Conservation (phyloP, 1,140 invertebrate species). For the Ylistrum balloti region DNA sequence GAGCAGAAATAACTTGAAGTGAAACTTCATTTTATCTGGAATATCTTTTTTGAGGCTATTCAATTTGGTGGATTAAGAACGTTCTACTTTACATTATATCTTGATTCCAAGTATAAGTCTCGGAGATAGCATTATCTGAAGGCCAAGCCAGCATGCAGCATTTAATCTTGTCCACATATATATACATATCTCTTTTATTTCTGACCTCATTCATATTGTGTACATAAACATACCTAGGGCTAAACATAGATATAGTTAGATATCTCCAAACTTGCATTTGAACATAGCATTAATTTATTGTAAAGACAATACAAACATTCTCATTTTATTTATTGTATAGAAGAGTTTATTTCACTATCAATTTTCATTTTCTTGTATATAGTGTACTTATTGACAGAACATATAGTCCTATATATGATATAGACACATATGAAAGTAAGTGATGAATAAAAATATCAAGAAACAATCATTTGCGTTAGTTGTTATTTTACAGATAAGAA, state of each 20-base stretch:
- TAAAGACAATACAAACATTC: slow-evolving; percentile 31
- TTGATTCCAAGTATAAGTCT: neutral
- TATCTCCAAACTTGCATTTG: neutral
- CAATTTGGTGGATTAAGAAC: too few species aligned
- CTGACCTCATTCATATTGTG: slow-evolving; percentile 6
- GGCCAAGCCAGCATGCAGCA: slow-evolving; percentile 29
- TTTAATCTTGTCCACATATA: neutral
- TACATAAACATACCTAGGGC: neutral
- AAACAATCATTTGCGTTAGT: neutral
- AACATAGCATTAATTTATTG: slow-evolving; percentile 36
- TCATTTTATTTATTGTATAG: slow-evolving; percentile 30
- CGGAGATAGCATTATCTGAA: slow-evolving; percentile 16
- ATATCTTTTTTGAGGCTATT: too few species aligned
- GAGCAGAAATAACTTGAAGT: too few species aligned
- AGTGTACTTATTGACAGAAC: neutral
- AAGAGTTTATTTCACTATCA: neutral
- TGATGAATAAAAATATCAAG: slow-evolving; percentile 1
- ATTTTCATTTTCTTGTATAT: slow-evolving; percentile 36
- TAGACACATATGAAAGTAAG: slow-evolving; percentile 31
- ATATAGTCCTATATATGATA: slow-evolving; percentile 23
- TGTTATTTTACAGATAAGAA: neutral
- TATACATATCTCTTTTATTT: slow-evolving; percentile 9
- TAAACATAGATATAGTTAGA: neutral
- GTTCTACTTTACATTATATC: too few species aligned
- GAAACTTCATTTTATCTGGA: too few species aligned